These are phyloP conservation scores for Actinia tenebrosa DNA, from an alignment of 64 coral and sea anemone species.

Conservation along the genomic window DNA sequence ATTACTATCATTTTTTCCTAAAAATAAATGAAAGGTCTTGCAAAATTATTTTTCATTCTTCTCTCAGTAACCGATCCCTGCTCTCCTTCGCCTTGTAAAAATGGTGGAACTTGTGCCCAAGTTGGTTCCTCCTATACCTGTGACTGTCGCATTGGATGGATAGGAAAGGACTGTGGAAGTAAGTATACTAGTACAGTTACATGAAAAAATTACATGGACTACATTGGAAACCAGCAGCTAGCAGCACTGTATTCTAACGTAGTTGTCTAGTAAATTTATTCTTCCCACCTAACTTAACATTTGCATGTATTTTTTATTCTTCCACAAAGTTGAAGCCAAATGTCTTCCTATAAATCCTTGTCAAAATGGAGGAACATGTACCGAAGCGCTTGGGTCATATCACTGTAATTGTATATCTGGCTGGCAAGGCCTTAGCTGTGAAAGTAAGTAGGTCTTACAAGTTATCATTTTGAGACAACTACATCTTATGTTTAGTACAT, in stretches of 20 bases:
- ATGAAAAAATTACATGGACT: not conserved
- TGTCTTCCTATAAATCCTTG: constrained; percentile 92
- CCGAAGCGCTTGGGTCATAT: constrained; percentile 62
- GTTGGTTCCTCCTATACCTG: constrained; percentile 70
- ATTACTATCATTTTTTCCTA: too few species aligned
- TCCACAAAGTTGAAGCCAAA: constrained; percentile 69
- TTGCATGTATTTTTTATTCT: not conserved
- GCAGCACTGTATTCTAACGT: too few species aligned
- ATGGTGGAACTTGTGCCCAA: constrained; percentile 61
- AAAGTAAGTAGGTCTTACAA: constrained; percentile 51
- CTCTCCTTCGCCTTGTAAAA: constrained; percentile 75
- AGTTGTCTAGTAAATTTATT: too few species aligned
- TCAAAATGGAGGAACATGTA: constrained; percentile 88
- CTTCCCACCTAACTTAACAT: too few species aligned
- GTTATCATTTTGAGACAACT: too few species aligned
- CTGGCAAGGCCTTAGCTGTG: constrained; percentile 83
- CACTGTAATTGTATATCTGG: constrained; percentile 65
- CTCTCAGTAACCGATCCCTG: constrained; percentile 52
- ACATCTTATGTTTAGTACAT: too few species aligned
- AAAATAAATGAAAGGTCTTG: not conserved
- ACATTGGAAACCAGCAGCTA: not conserved
- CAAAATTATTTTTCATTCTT: not conserved
- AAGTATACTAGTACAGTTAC: not conserved
- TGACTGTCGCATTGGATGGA: constrained; percentile 73
- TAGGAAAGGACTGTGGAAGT: constrained; percentile 82